phyloP scores from a whole-genome alignment of 2,888 invertebrate genomes.

The Spatulosminthurus flaviceps region DNA sequence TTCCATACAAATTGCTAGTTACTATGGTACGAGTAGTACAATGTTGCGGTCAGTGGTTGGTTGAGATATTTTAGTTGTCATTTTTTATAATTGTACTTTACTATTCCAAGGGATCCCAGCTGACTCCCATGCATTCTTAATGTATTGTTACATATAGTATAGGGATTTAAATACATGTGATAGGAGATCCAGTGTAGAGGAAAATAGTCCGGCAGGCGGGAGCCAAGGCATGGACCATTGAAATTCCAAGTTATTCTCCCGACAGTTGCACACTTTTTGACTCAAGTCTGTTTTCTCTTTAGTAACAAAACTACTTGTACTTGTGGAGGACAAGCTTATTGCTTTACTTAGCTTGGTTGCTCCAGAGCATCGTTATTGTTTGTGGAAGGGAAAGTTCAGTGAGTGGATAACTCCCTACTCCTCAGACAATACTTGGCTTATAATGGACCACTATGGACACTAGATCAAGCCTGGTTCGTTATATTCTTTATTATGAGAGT shows the following conservation, averaged over 20 bases:
- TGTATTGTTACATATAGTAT: no score
- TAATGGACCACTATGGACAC: constrained; percentile 14
- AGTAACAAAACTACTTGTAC: no score
- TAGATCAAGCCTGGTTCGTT: constrained; percentile 18
- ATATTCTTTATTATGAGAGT: constrained; percentile 4
- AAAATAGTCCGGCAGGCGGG: constrained; percentile 5
- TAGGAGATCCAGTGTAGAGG: background rate
- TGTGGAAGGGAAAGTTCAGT: background rate
- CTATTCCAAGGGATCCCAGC: no score
- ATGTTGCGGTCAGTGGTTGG: constrained; percentile 10
- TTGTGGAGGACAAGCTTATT: no score
- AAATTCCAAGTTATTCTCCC: constrained; percentile 1
- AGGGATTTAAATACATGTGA: background rate
- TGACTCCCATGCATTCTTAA: no score
- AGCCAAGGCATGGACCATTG: constrained; percentile 25
- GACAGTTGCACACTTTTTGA: background rate
- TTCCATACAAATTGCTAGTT: constrained; percentile 32
- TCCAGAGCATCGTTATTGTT: background rate
- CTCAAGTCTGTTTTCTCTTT: constrained; percentile 14
- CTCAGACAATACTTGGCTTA: background rate
- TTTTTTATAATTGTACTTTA: background rate
- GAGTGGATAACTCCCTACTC: constrained; percentile 11
- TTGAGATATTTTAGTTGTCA: background rate
- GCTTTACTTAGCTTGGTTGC: no score
- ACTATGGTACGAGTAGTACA: background rate